Evolutionary conservation across 2,888 invertebrate genomes (phyloP).

Genomic region (Epistrophe eligans): DNA sequence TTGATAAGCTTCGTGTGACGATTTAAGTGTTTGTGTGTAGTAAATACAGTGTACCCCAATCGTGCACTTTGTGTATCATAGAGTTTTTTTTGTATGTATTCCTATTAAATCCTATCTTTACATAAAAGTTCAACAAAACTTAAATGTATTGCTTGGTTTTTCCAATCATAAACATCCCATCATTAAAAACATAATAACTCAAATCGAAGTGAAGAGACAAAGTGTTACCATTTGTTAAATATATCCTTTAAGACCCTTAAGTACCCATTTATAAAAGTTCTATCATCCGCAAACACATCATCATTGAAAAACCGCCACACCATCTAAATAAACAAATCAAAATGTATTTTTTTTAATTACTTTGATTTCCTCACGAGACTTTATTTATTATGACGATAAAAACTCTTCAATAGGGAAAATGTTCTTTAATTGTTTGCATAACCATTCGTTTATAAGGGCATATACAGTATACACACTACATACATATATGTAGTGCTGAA

Average conservation of each 20-base stretch:
- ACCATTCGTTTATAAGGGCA: conserved; percentile 38
- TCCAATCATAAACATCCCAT: conserved; percentile 9
- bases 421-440: conserved; percentile 61
- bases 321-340: conserved; percentile 56
- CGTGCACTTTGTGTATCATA: no score
- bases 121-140: background rate
- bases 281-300: conserved; percentile 62
- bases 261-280: conserved; percentile 23
- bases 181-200: background rate
- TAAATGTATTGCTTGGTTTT: background rate
- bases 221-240: conserved; percentile 48
- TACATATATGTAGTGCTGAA: background rate
- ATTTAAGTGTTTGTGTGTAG: no score
- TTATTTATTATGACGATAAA: background rate
- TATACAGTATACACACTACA: no score
- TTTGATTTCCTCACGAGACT: conserved; percentile 41
- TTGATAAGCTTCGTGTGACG: no score
- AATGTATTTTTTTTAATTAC: conserved; percentile 58
- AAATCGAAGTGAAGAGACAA: conserved; percentile 36
- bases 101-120: no score
- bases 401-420: conserved; percentile 19
- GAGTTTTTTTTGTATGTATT: no score
- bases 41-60: no score
- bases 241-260: background rate
- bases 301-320: conserved; percentile 63